phyloP scores from a whole-genome alignment of 64 coral and sea anemone genomes.

The Porites lutea region DNA sequence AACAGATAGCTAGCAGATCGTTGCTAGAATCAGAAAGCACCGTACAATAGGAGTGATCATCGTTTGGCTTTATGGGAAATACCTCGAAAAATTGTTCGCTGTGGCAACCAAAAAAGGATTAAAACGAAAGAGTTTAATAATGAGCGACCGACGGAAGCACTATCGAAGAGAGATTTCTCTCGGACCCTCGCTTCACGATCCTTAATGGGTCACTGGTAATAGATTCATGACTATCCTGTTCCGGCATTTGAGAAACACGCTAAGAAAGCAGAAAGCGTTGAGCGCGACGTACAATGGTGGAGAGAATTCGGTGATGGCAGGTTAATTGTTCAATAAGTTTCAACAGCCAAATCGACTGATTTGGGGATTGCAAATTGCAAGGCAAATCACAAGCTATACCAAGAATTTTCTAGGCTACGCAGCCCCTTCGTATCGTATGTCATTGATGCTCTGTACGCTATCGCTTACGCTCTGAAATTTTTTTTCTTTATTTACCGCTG shows the following conservation, averaged over 20 bases:
- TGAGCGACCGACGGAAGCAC: constrained; percentile 23
- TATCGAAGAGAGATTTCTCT: neutral
- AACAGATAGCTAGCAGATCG: too few species aligned
- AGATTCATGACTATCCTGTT: too few species aligned
- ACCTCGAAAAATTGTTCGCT: too few species aligned
- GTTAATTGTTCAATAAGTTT: neutral
- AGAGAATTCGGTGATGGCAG: constrained; percentile 50
- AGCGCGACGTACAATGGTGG: constrained; percentile 21
- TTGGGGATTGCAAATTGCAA: constrained; percentile 12
- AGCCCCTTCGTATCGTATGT: constrained; percentile 49
- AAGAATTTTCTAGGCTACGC: constrained; percentile 30
- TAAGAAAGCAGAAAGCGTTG: too few species aligned
- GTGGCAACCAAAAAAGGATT: neutral
- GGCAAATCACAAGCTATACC: neutral
- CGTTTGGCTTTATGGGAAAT: too few species aligned
- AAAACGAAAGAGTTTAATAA: neutral
- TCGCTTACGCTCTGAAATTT: constrained; percentile 68
- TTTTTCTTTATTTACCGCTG: constrained; percentile 38
- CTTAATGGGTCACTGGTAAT: too few species aligned
- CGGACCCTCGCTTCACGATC: too few species aligned
- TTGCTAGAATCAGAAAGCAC: too few species aligned
- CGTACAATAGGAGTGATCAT: too few species aligned
- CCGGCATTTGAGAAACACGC: too few species aligned
- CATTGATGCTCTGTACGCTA: constrained; percentile 66
- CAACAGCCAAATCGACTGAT: neutral